A percentile compares a stretch with the other conserved stretches of the same genome.
These are phyloP conservation scores for Mionectes olivaceus DNA, from an alignment of 2,797 vertebrate species.

Conservation along the genomic window DNA sequence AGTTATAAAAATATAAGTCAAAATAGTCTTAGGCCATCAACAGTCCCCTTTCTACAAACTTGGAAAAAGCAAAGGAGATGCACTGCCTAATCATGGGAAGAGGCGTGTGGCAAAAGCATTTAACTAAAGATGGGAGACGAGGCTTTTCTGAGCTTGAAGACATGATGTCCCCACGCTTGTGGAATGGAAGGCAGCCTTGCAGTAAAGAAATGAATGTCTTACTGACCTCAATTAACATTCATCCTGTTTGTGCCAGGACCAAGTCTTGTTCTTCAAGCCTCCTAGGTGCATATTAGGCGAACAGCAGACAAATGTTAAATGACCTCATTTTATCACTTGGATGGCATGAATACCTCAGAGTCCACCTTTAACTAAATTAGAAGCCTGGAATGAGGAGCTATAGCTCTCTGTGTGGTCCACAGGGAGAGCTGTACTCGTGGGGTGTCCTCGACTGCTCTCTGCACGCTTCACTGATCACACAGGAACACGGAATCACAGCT, in stretches of 20 bases:
- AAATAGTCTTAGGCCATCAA: not conserved
- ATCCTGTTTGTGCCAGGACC: not conserved
- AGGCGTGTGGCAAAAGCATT: not conserved
- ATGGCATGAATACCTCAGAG: not conserved
- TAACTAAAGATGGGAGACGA: not conserved
- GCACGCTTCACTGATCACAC: not conserved
- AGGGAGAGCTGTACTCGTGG: not conserved
- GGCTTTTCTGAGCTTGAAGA: not conserved
- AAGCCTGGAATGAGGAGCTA: not conserved
- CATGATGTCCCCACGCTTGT: not conserved
- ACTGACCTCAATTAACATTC: slow-evolving; percentile 15
- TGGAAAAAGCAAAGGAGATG: not conserved
- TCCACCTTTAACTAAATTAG: not conserved
- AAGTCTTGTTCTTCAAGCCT: not conserved
- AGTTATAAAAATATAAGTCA: not conserved
- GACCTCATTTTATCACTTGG: not conserved
- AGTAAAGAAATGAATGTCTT: not conserved
- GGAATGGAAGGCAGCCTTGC: not conserved
- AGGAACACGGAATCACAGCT: not conserved
- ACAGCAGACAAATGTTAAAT: not conserved
- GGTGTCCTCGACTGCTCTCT: not conserved
- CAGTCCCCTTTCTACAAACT: not conserved
- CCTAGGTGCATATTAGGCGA: not conserved
- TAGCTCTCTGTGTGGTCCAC: not conserved
- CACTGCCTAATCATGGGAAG: not conserved